These are phyloP conservation scores for Toxonevra muliebris DNA, from an alignment of 2,888 invertebrate genomes.

Conservation along the genomic window DNA sequence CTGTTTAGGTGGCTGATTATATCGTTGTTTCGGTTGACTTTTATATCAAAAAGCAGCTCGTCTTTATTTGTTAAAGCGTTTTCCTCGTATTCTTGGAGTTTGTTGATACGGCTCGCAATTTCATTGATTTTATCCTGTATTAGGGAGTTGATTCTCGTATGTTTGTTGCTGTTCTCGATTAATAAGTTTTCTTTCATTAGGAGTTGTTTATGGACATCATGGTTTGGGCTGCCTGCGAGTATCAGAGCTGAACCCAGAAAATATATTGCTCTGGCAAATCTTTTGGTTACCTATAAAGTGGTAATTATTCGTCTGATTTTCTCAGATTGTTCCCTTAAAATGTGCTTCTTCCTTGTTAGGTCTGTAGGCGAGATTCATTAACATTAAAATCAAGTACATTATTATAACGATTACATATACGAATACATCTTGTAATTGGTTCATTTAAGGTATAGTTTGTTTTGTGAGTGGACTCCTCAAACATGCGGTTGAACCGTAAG, in stretches of 20 bases:
- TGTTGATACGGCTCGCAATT: neutral
- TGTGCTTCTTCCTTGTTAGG: neutral
- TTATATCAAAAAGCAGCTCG: neutral
- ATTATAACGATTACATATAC: too few species aligned
- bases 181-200: constrained; percentile 12
- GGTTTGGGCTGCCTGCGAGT: constrained; percentile 12
- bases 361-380: too few species aligned
- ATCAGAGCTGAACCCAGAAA: too few species aligned
- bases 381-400: too few species aligned
- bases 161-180: constrained; percentile 14
- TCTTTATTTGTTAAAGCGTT: neutral
- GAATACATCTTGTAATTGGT: too few species aligned
- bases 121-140: constrained; percentile 9
- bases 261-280: too few species aligned
- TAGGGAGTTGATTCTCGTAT: constrained; percentile 15
- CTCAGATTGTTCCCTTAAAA: neutral
- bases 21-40: neutral
- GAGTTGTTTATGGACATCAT: constrained; percentile 6
- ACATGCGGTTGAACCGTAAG: too few species aligned
- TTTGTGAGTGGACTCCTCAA: too few species aligned
- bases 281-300: too few species aligned
- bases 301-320: constrained; percentile 7
- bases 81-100: neutral
- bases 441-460: too few species aligned
- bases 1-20: neutral